Evolutionary conservation across 2,113 vertebrate genomes (phyloP), one percentile per base, ranked within the genome.

Genomic region (Corythornis vintsioides): DNA sequence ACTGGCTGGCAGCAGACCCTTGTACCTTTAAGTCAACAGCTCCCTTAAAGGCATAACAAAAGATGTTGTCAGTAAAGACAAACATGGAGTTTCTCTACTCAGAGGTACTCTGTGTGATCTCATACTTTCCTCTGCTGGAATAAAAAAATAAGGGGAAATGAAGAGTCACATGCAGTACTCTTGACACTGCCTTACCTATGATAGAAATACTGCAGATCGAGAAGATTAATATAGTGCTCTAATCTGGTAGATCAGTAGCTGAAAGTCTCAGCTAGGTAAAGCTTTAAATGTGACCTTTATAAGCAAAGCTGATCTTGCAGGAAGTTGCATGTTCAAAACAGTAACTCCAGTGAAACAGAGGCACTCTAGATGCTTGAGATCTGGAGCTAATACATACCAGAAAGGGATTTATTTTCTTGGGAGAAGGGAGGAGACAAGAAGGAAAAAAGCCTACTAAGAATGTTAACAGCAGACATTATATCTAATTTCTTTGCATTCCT

Each of bases 351-450:
- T 92, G 63, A 83, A 95, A 95, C 50, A 85, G 64, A 83, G 69
- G 84, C 91, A 87, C 60, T 83, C 81, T 92, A 95, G 90, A 96
- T 86, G 89, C 82, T 89, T 64, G 82, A 86, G 92, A 94, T 94
- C 92, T 95, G 85, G 85, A 92, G 93, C 79, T 95, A 95, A 96
- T 95, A 95, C 89, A 93, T 76, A 93, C 79, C 92, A 96, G 92
- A 91, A 96, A 92, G 87, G 87, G 88, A 95, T 94, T 96, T 95
- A 76, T 94, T 95, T 94, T 85, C 93, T 95, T 83, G 84, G 63
- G 45, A 90, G 45, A 69, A 77, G 55, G 78, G 63, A 90, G 83
- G 69, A 93, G 82, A 75, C 87, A 86, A 89, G 60, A 86, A 91
- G 72, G 50, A 64, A 89, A 86, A 88, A 86, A 89, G 64, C 78